Conservation (phyloP, 2,888 invertebrate genomes). For the Notocelia uddmanniana region DNA sequence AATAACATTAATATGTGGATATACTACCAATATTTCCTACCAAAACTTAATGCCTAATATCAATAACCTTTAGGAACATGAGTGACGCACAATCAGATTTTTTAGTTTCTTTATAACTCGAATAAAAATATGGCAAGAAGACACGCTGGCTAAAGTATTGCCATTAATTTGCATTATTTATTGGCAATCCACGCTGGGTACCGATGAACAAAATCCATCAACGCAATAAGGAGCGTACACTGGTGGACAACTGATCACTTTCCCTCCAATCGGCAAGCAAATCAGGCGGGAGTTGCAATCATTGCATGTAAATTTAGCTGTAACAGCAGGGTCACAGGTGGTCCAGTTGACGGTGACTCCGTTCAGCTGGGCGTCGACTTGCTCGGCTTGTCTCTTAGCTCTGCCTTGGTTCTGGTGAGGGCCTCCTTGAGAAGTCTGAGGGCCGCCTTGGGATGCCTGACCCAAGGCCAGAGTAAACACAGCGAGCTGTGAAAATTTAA, state of each 20-base stretch:
- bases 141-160: too few species aligned
- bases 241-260: conserved; percentile 60
- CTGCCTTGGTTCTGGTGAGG: conserved; percentile 52
- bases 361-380: conserved; percentile 17
- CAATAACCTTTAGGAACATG: too few species aligned
- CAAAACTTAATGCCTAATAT: too few species aligned
- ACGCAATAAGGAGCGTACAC: conserved; percentile 64
- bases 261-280: conserved; percentile 66
- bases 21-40: too few species aligned
- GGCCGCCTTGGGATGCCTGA: conserved; percentile 51
- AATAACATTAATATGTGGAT: too few species aligned
- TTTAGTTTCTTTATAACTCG: too few species aligned
- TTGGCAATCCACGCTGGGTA: conserved; percentile 59
- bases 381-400: conserved; percentile 49
- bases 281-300: conserved; percentile 66
- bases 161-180: not conserved
- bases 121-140: too few species aligned
- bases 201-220: conserved; percentile 64
- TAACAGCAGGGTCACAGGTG: conserved; percentile 56
- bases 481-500: conserved; percentile 49
- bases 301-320: conserved; percentile 58
- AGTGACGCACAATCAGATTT: too few species aligned
- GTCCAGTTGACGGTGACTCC: conserved; percentile 52
- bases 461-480: conserved; percentile 47
- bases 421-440: conserved; percentile 48